Evolutionary conservation across 2,797 vertebrate genomes (phyloP).

Genomic region (Hafferia zeledoni): DNA sequence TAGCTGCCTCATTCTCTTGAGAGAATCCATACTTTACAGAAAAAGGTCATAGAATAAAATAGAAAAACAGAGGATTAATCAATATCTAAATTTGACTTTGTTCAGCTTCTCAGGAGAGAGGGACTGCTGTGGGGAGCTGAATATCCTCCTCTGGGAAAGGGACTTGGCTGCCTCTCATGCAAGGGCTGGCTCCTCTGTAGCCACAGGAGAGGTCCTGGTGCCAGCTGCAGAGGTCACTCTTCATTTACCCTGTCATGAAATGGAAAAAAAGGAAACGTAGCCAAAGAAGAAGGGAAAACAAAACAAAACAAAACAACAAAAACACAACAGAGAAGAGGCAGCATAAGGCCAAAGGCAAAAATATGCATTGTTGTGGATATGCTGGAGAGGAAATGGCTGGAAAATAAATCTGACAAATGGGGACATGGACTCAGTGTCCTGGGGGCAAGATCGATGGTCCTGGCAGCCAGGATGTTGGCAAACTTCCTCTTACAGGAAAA

Average conservation of each 20-base stretch:
- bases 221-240: slow-evolving; percentile 55
- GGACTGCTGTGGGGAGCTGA: not conserved
- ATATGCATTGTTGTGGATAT: not conserved
- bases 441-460: not conserved
- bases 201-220: slow-evolving; percentile 34
- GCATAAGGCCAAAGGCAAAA: slow-evolving; percentile 25
- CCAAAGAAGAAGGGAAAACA: not conserved
- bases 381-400: not conserved
- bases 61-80: slow-evolving; percentile 24
- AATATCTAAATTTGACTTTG: slow-evolving; percentile 28
- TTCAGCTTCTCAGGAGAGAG: slow-evolving; percentile 3
- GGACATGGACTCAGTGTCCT: not conserved
- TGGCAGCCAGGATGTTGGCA: not conserved
- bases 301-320: too few species aligned
- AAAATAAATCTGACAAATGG: not conserved
- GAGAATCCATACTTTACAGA: not conserved
- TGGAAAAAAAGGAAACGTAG: slow-evolving; percentile 38
- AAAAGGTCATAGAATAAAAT: not conserved
- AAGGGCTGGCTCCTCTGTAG: not conserved
- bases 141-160: slow-evolving; percentile 15
- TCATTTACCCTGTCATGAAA: slow-evolving; percentile 41
- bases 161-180: not conserved
- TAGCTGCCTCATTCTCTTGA: not conserved
- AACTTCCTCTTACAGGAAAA: not conserved
- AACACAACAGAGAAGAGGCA: not conserved